Evolutionary conservation across 2,797 vertebrate genomes (phyloP), one percentile per base, ranked within the genome.

Genomic region (Serranus cabrilla): DNA sequence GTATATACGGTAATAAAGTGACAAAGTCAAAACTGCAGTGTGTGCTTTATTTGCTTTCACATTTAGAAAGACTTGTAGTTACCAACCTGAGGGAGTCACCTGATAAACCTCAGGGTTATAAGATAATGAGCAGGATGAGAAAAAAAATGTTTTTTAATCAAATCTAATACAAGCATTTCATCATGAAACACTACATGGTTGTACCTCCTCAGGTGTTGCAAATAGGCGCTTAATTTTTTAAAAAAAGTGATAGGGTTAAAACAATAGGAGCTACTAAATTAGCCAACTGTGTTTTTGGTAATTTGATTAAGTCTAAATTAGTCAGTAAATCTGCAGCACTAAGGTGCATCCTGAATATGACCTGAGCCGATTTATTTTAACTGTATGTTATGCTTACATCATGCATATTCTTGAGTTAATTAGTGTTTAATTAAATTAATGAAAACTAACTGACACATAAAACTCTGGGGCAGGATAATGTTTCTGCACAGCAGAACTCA

Each of bases 1-100:
- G 69, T 76, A 73, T 40, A 62, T 65, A 55, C 45, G 65, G 65
- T 62, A 92, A 91, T 91, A 90, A 91, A 90, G 20, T 2, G 3
- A 72, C 14, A 42, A 34, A 25, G 45, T 37, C 10, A 8, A 12
- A 25, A 39, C 39, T 23, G 57, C 1, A 27, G 1, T 40, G 16
- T 84, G 34, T 34, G 11, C 2, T n/a, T 21, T 5, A 7, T 47
- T 45, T 69, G 13, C 5, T 16, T 51, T 55, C 4, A 70, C 17
- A 10, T 45, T 39, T 70, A 43, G 55, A 52, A 23, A n/a, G 11
- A 47, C 11, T 0, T 1, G 46, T 57, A 34, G 2, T 40, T 57
- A 25, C 11, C 1, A 39, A 47, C 4, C 37, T 18, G n/a, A 3
- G 7, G 31, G n/a, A 11, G 1, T 49, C 17, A 43, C 27, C 27